phyloP scores from a whole-genome alignment of 1,140 invertebrate species.

The Arion vulgaris region DNA sequence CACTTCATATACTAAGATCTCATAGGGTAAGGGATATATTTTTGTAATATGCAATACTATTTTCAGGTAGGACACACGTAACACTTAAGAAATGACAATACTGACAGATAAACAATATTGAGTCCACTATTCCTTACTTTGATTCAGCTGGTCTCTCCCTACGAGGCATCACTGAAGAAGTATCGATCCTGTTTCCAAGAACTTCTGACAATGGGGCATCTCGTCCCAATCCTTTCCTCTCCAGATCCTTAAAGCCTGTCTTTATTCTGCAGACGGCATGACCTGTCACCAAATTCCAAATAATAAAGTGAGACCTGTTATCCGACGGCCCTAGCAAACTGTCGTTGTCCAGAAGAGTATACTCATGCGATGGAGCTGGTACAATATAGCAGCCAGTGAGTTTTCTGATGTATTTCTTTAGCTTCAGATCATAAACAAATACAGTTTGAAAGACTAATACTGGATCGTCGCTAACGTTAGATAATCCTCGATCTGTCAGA shows the following conservation, averaged over 20 bases:
- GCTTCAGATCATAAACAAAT: conserved; percentile 63
- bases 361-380: conserved; percentile 68
- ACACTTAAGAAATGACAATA: no score
- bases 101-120: no score
- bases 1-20: no score
- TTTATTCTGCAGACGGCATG: conserved; percentile 63
- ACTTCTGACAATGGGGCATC: background rate
- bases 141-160: conserved; percentile 65
- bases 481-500: conserved; percentile 66
- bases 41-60: no score
- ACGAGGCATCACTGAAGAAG: conserved; percentile 59
- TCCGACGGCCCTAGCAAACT: conserved; percentile 66
- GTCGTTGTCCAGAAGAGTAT: conserved; percentile 64
- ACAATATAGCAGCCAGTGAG: conserved; percentile 65
- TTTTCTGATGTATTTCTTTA: conserved; percentile 62
- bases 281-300: conserved; percentile 67
- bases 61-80: no score
- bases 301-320: conserved; percentile 66
- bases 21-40: no score
- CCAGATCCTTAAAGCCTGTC: conserved; percentile 57
- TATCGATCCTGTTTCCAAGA: conserved; percentile 27
- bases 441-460: conserved; percentile 67
- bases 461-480: conserved; percentile 55
- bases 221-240: conserved; percentile 32
- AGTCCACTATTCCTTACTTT: conserved; percentile 13